phyloP scores from a whole-genome alignment of 1,140 invertebrate species.

The Lepidurus apus region DNA sequence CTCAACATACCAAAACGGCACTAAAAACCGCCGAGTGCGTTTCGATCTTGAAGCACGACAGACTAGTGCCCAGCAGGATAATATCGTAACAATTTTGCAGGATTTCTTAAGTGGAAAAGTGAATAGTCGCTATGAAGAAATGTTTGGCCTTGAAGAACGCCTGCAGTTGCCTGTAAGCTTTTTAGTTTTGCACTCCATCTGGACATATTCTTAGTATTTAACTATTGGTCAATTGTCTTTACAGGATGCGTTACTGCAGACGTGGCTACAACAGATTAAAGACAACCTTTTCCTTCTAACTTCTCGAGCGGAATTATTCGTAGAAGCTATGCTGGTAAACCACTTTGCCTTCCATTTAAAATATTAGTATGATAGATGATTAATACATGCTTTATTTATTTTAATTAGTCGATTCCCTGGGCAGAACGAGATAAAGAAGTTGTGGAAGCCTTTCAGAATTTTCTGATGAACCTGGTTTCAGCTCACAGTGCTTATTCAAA shows the following conservation, averaged over 20 bases:
- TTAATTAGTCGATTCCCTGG: slow-evolving; percentile 20
- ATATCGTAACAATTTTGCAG: slow-evolving; percentile 29
- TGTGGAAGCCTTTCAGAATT: slow-evolving; percentile 28
- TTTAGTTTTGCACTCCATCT: background rate
- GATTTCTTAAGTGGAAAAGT: slow-evolving; percentile 12
- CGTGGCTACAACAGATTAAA: slow-evolving; percentile 27
- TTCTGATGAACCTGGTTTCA: slow-evolving; percentile 28
- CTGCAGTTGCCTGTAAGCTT: slow-evolving; percentile 23
- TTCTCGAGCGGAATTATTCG: slow-evolving; percentile 29
- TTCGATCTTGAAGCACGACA: slow-evolving; percentile 22
- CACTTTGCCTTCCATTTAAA: background rate
- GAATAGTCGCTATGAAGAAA: slow-evolving; percentile 8
- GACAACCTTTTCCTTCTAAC: slow-evolving; percentile 4
- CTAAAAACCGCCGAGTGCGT: background rate
- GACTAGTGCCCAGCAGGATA: background rate
- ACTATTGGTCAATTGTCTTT: slow-evolving; percentile 16
- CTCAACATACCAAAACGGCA: background rate
- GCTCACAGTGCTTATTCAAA: slow-evolving; percentile 25
- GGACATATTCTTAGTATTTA: background rate
- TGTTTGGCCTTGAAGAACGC: slow-evolving; percentile 28
- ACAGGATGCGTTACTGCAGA: slow-evolving; percentile 28
- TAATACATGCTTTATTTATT: background rate
- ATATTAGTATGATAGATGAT: background rate
- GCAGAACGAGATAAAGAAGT: slow-evolving; percentile 21
- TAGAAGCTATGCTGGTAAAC: slow-evolving; percentile 28